Percentiles rank a stretch among this genome's conserved stretches.
Conservation (phyloP, 2,113 vertebrate genomes). For the Anolis carolinensis region DNA sequence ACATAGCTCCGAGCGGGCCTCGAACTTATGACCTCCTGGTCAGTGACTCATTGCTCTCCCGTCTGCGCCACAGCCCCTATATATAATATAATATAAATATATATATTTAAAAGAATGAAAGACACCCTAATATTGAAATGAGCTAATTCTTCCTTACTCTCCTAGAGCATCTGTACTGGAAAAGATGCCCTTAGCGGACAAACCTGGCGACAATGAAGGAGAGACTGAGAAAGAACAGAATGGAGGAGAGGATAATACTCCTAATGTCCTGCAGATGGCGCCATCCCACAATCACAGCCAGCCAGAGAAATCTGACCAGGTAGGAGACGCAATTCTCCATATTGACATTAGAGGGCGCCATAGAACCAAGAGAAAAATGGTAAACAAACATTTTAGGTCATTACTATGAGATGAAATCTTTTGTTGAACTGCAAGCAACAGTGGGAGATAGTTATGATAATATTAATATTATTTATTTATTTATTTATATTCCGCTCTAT, state of each 20-base stretch:
- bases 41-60: no score
- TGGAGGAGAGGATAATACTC: neutral
- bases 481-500: no score
- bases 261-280: neutral
- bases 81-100: no score
- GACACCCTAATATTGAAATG: no score
- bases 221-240: conserved; percentile 52
- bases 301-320: neutral
- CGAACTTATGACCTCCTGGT: no score
- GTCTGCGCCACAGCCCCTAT: no score
- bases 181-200: conserved; percentile 87
- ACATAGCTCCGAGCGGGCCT: no score
- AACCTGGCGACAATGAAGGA: conserved; percentile 64
- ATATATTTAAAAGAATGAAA: no score
- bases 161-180: conserved; percentile 86
- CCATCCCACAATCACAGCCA: neutral
- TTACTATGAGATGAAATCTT: no score
- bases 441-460: no score
- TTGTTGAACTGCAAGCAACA: neutral
- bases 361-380: neutral
- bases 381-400: no score
- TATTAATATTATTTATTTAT: no score
- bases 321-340: neutral
- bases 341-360: conserved; percentile 31
- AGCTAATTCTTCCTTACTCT: neutral